phyloP scores from a whole-genome alignment of 1,140 invertebrate genomes.

The Melitaea cinxia region DNA sequence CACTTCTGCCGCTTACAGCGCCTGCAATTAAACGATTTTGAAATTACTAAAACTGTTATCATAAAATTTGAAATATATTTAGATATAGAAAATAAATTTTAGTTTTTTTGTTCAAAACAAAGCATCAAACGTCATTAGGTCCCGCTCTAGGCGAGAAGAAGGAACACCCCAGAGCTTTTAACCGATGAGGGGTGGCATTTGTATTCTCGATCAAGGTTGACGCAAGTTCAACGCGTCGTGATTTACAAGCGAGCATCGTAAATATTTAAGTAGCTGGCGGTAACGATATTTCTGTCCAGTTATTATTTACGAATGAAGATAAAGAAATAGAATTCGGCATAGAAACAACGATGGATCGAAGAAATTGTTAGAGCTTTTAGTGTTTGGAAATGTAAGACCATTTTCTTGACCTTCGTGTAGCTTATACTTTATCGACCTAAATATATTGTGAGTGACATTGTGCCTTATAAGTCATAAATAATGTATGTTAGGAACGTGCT shows the following conservation, averaged over 20 bases:
- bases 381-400: neutral
- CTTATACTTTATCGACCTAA: neutral
- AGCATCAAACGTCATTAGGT: neutral
- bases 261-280: constrained; percentile 16
- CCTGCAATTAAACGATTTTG: constrained; percentile 42
- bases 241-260: constrained; percentile 19
- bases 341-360: neutral
- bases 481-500: neutral
- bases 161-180: no score
- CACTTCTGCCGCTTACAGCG: constrained; percentile 25
- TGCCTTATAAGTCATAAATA: neutral
- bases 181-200: constrained; percentile 2
- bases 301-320: neutral
- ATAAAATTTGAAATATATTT: neutral
- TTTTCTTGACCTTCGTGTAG: constrained; percentile 1
- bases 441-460: neutral
- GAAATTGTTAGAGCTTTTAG: neutral
- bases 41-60: neutral
- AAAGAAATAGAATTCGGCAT: neutral
- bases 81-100: neutral
- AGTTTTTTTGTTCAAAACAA: neutral
- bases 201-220: constrained; percentile 14
- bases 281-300: constrained; percentile 4
- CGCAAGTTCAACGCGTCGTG: constrained; percentile 10
- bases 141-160: no score